Evolutionary conservation across 64 coral and sea anemone species (phyloP), one percentile per base, ranked within the genome.

Genomic region (Orbicella faveolata): DNA sequence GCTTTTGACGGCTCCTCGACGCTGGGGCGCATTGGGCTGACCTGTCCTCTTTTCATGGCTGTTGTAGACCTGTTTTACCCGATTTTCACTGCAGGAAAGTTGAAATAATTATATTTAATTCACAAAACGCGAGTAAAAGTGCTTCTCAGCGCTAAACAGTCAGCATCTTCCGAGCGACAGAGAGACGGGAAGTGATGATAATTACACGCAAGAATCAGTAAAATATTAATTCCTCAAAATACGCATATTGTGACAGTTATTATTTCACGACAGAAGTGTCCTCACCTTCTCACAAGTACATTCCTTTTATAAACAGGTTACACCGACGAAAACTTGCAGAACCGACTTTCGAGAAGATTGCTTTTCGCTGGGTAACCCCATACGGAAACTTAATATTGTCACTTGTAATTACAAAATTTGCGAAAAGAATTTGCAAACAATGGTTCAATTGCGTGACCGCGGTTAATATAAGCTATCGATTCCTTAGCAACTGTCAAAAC

Each of bases 1-100:
- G 63, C 82, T 78, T 53, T 90, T 0, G 95, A 97, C 9, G 95
- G 95, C 36, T 91, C 78, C 3, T 89, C 88, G 2, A 14, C 37
- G 11, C 3, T 25, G 5, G 34, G 13, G 2, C 9, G 9, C 0
- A 1, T 11, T 3, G 80, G 80, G 19, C 20, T 65, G 23, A 83
- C 57, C 36, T 34, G 80, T 30, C 20, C 57, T 30, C 21, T 70
- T 6, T 3, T 70, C 25, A 25, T n/a, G 67, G 21, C 67, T 26
- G 21, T 70, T 10, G 21, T 26, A n/a, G 64, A 67, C 64, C 5
- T 23, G 6, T 18, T 67, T 20, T n/a, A 70, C 2, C 67, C 9
- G 67, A 23, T 26, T 23, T 70, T 23, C 6, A 26, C 21, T n/a
- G 25, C 67, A 26, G 7, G 6, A 25, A 70, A 48, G 4, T 48